These are phyloP conservation scores for Pristionchus entomophagus DNA, from an alignment of 2,888 invertebrate species.

Conservation along the genomic window DNA sequence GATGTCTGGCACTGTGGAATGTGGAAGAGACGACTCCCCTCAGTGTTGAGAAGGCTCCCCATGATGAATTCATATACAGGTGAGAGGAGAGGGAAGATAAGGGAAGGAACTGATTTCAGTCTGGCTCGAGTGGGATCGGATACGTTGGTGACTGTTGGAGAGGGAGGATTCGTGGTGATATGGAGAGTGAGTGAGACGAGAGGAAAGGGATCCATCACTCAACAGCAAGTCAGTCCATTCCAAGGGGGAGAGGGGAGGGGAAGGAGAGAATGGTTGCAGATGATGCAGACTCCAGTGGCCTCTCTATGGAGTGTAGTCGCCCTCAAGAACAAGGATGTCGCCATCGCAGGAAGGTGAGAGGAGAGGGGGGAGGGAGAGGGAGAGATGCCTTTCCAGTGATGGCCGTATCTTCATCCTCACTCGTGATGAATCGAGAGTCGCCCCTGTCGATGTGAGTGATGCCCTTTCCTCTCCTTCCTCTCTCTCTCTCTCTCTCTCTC, in stretches of 20 bases:
- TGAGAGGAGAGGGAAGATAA: constrained; percentile 29
- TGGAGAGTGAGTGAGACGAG: constrained; percentile 54
- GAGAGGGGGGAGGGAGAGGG: constrained; percentile 75
- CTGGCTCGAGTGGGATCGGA: constrained; percentile 53
- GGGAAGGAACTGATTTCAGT: constrained; percentile 48
- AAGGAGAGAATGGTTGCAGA: constrained; percentile 36
- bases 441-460: constrained; percentile 79
- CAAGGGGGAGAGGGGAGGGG: background rate
- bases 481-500: background rate
- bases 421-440: constrained; percentile 83
- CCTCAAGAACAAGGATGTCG: constrained; percentile 90
- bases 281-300: constrained; percentile 85
- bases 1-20: constrained; percentile 88
- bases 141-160: constrained; percentile 64
- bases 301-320: constrained; percentile 91
- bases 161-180: constrained; percentile 68
- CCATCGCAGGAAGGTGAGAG: constrained; percentile 83
- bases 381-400: constrained; percentile 82
- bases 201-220: background rate
- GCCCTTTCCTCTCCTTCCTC: background rate
- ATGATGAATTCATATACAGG: constrained; percentile 70
- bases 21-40: constrained; percentile 86
- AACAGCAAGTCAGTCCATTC: background rate
- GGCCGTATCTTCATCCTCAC: constrained; percentile 90
- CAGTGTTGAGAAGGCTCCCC: constrained; percentile 75